Evolutionary conservation across 2,888 invertebrate genomes (phyloP), one percentile per base, ranked within the genome.

Genomic region (Heliconius hortense): DNA sequence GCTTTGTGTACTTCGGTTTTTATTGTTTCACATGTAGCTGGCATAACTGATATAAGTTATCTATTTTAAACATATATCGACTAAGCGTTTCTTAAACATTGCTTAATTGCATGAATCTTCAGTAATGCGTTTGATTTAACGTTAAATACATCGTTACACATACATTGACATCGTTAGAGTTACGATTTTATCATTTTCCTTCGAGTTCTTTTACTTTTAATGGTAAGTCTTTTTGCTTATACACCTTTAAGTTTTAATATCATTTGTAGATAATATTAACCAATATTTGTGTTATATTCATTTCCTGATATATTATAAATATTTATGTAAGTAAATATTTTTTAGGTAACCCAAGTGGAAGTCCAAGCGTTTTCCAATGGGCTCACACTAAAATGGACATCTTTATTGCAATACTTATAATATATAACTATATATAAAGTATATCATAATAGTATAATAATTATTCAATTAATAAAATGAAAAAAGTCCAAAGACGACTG

Each of bases 341-440:
- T 94, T 89, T 94, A 94, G 94, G 94, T 94, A 94, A 94, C 86
- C 93, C 93, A 90, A 94, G 91, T 87, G 94, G 94, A 92, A 89
- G 92, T 90, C 86, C 92, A 88, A 90, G 90, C 86, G 85, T 86
- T 88, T 88, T 88, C 86, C 88, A 87, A 90, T 88, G 92, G 90
- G 87, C 88, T 87, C 86, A 85, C 84, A 85, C 86, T 88, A 90
- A 85, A 87, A 84, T 87, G 91, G 91, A 91, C 84, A 84, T 89
- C 79, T 80, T 92, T 83, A 84, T 90, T 80, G 85, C 89, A 85
- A 83, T 90, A 84, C 80, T 89, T 80, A 82, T 89, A 83, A 81
- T 86, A 81, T 82, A 83, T 82, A 80, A 84, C 82, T 77, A 78
- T 78, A 81, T 78, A 79, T 79, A 78, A 79, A 75, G 39, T 26